Evolutionary conservation across 2,888 invertebrate genomes (phyloP).

Genomic region (Campoplex nolae): DNA sequence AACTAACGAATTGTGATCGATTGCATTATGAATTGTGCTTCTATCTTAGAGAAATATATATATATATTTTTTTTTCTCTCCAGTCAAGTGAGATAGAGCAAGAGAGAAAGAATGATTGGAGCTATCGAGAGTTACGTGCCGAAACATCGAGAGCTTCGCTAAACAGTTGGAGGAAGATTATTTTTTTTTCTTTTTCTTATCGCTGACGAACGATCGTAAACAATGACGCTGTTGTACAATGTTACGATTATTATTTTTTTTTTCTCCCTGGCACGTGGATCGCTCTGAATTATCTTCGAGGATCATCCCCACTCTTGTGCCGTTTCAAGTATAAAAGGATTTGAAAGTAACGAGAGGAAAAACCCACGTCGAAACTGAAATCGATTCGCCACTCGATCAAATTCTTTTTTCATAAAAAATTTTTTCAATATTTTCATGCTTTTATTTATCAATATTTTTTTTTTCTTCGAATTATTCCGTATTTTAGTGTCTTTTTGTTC

Average conservation of each 20-base stretch:
- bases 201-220: slow-evolving; percentile 42
- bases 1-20: background rate
- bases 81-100: background rate
- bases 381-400: background rate
- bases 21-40: background rate
- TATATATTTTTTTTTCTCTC: background rate
- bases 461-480: background rate
- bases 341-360: background rate
- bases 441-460: too few species aligned
- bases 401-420: background rate
- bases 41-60: background rate
- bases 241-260: slow-evolving; percentile 31
- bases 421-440: background rate
- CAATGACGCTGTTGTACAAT: slow-evolving; percentile 9
- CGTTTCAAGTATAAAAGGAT: background rate
- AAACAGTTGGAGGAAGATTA: slow-evolving; percentile 17
- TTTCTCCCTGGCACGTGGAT: slow-evolving; percentile 20
- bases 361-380: background rate
- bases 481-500: background rate
- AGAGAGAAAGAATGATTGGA: slow-evolving; percentile 10
- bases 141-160: slow-evolving; percentile 63
- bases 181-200: slow-evolving; percentile 39
- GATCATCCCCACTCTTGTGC: background rate
- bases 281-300: slow-evolving; percentile 16
- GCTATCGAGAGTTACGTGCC: slow-evolving; percentile 67